Conservation (phyloP, 92 coral and sea anemone species). For the Zoanthus gigantus region DNA sequence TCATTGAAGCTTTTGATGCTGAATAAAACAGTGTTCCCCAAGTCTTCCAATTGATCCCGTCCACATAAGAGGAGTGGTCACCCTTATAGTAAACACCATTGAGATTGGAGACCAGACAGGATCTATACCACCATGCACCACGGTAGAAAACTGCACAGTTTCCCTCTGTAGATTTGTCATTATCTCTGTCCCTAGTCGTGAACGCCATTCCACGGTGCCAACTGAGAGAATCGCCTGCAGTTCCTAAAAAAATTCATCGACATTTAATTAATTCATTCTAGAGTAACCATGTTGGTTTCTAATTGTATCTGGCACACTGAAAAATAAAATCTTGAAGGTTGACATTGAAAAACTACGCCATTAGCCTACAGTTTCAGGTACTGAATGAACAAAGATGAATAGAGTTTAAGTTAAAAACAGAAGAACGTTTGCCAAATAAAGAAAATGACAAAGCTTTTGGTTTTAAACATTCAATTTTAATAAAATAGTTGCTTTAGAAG, state of each 20-base stretch:
- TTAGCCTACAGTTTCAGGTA: too few relatives aligned
- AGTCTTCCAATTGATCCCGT: slow-evolving; percentile 74
- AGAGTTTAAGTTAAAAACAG: too few relatives aligned
- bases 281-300: too few relatives aligned
- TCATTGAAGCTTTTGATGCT: slow-evolving; percentile 60
- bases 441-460: too few relatives aligned
- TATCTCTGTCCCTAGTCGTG: slow-evolving; percentile 62
- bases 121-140: slow-evolving; percentile 71
- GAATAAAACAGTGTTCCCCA: slow-evolving; percentile 66
- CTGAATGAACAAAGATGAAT: too few relatives aligned
- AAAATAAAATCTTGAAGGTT: too few relatives aligned
- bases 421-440: too few relatives aligned
- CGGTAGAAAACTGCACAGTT: slow-evolving; percentile 65
- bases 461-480: too few relatives aligned
- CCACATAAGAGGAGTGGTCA: slow-evolving; percentile 66
- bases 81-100: slow-evolving; percentile 60
- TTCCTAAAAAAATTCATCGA: slow-evolving; percentile 37
- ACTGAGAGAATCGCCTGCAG: slow-evolving; percentile 63
- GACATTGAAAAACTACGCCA: too few relatives aligned
- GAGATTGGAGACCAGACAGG: slow-evolving; percentile 60
- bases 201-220: slow-evolving; percentile 70
- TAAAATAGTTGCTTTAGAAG: too few relatives aligned
- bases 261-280: background rate
- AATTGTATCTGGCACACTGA: too few relatives aligned
- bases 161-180: slow-evolving; percentile 59